phyloP scores from a whole-genome alignment of 2,888 invertebrate species.

The Eupithecia subumbrata region DNA sequence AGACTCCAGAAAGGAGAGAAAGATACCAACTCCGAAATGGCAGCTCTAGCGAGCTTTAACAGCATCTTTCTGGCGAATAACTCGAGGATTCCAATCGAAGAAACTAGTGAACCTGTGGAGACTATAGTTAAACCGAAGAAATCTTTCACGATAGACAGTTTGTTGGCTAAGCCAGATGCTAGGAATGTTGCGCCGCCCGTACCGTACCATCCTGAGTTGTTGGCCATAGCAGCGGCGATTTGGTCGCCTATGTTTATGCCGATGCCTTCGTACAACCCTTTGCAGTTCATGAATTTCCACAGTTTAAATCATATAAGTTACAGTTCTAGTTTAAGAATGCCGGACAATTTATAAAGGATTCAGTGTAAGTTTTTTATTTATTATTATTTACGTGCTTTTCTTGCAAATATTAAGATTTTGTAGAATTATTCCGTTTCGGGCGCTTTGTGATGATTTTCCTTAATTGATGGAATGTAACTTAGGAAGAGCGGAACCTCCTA shows the following conservation, averaged over 20 bases:
- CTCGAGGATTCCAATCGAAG: constrained; percentile 53
- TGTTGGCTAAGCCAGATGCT: constrained; percentile 82
- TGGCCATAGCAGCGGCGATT: constrained; percentile 59
- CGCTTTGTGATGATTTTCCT: background rate
- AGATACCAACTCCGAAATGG: constrained; percentile 84
- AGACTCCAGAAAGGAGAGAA: constrained; percentile 81
- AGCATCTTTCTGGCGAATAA: constrained; percentile 81
- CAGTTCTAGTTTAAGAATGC: constrained; percentile 33
- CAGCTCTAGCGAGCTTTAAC: constrained; percentile 87
- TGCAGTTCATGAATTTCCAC: constrained; percentile 54
- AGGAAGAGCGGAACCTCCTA: too few relatives aligned
- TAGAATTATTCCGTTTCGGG: background rate
- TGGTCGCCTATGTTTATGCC: constrained; percentile 56
- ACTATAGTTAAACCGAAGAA: constrained; percentile 81
- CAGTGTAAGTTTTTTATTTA: constrained; percentile 21
- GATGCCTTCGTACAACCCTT: constrained; percentile 47
- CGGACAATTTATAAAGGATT: constrained; percentile 29
- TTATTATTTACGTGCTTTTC: constrained; percentile 14
- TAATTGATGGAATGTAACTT: too few relatives aligned
- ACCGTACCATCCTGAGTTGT: constrained; percentile 53
- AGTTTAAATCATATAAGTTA: constrained; percentile 46
- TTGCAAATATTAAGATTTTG: background rate
- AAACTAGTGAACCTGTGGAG: constrained; percentile 37
- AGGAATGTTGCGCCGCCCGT: constrained; percentile 48
- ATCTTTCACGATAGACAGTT: constrained; percentile 93